phyloP scores from a whole-genome alignment of 2,797 vertebrate species.

The Pseudomugil gertrudae region DNA sequence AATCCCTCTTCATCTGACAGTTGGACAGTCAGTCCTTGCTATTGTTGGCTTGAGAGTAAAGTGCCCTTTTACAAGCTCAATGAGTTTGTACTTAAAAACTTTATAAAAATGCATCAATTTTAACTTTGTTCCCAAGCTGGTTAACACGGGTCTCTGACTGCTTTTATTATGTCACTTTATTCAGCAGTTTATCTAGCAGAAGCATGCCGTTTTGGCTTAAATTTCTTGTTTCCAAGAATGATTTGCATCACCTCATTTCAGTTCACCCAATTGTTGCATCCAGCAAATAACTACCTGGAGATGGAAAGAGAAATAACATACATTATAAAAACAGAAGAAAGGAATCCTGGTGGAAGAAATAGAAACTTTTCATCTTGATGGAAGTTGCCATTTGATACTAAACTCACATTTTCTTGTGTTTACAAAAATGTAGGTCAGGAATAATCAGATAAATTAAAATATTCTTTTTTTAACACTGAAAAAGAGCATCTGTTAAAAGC shows the following conservation, averaged over 20 bases:
- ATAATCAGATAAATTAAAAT: neutral
- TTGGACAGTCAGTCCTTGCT: constrained; percentile 60
- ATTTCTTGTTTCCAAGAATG: neutral
- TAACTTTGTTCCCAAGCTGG: neutral
- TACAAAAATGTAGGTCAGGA: neutral
- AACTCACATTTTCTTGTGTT: neutral
- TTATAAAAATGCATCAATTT: neutral
- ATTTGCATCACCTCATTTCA: neutral
- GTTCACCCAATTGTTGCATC: neutral
- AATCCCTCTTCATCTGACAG: constrained; percentile 68
- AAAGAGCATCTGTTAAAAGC: neutral
- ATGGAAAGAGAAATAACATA: neutral
- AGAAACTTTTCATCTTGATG: neutral
- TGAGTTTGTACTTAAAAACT: neutral
- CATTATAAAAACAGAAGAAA: neutral
- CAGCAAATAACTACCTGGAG: neutral
- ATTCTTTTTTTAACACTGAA: neutral
- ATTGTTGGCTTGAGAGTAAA: neutral
- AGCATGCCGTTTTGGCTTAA: neutral
- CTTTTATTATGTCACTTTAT: neutral
- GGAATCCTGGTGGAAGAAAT: neutral
- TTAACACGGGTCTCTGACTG: neutral
- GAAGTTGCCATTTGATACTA: neutral
- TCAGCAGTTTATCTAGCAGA: neutral
- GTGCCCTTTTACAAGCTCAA: constrained; percentile 17